phyloP scores from a whole-genome alignment of 2,797 vertebrate species.

The Discoglossus pictus region DNA sequence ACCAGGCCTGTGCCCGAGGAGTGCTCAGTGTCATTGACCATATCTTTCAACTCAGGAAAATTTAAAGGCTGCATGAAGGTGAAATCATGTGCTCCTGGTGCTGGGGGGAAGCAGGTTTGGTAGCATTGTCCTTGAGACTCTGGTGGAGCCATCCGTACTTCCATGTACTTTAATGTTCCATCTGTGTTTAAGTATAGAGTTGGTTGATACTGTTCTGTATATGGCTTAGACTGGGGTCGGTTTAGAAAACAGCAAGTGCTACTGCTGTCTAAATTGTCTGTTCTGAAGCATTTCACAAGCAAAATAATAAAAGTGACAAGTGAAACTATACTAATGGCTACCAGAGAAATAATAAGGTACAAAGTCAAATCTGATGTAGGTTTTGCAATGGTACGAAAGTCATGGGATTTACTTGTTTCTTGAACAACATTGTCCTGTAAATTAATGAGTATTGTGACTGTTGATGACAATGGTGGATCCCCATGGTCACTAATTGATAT shows the following conservation, averaged over 20 bases:
- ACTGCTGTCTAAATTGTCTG: conserved; percentile 12
- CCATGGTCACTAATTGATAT: conserved; percentile 64
- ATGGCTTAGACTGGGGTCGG: conserved; percentile 41
- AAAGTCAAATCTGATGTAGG: conserved; percentile 34
- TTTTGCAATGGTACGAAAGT: conserved; percentile 14
- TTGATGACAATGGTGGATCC: conserved; percentile 70
- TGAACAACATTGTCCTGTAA: conserved; percentile 13
- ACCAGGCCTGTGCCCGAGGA: conserved; percentile 55
- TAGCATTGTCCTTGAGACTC: conserved; percentile 33
- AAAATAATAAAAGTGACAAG: conserved; percentile 36
- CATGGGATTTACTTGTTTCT: conserved; percentile 13
- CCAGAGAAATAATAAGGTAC: conserved; percentile 36
- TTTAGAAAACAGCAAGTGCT: conserved; percentile 5
- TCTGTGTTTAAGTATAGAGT: conserved; percentile 52
- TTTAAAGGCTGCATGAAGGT: conserved; percentile 54
- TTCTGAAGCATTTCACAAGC: conserved; percentile 40
- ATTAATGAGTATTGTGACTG: conserved; percentile 61
- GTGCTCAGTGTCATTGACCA: conserved; percentile 58
- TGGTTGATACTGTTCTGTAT: conserved; percentile 36
- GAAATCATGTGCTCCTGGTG: conserved; percentile 61
- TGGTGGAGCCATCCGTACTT: conserved; percentile 41
- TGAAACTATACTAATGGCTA: conserved; percentile 27
- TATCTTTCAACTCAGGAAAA: conserved; percentile 62
- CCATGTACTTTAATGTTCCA: conserved; percentile 44
- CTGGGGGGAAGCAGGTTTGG: conserved; percentile 23